Conservation (phyloP, 2,888 invertebrate species). For the Netelia virgata region DNA sequence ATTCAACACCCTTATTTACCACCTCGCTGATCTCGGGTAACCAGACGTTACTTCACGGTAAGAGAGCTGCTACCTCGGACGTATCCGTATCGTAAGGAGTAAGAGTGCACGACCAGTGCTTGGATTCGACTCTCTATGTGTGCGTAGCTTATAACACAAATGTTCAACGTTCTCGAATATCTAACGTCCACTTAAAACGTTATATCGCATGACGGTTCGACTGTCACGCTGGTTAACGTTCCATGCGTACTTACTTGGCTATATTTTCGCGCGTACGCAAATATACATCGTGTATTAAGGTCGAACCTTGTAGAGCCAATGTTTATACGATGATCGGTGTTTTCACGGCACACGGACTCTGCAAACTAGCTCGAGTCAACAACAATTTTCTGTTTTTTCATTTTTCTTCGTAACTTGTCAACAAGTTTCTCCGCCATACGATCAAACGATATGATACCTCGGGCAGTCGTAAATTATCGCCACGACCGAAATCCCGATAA, state of each 20-base stretch:
- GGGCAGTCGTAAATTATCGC: no score
- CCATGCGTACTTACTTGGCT: slow-evolving; percentile 6
- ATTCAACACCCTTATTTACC: slow-evolving; percentile 62
- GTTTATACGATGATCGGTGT: not conserved
- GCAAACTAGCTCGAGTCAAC: no score
- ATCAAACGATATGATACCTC: no score
- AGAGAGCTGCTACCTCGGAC: slow-evolving; percentile 4
- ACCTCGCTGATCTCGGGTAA: slow-evolving; percentile 55
- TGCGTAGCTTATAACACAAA: not conserved
- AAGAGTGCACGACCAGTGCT: not conserved
- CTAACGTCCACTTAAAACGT: slow-evolving; percentile 57
- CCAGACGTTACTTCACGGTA: slow-evolving; percentile 27
- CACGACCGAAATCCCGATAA: no score
- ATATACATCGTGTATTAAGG: not conserved
- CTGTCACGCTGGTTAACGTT: slow-evolving; percentile 13
- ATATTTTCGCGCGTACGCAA: slow-evolving; percentile 8
- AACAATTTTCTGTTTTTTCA: no score
- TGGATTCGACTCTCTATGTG: not conserved
- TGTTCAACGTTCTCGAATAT: slow-evolving; percentile 51
- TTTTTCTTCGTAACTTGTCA: no score
- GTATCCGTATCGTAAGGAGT: not conserved
- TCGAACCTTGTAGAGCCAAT: not conserved
- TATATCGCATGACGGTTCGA: slow-evolving; percentile 23
- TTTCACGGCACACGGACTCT: no score
- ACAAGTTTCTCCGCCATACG: no score